Evolutionary conservation across 2,888 invertebrate genomes (phyloP), one percentile per base, ranked within the genome.

Genomic region (Diadegma fenestrale): DNA sequence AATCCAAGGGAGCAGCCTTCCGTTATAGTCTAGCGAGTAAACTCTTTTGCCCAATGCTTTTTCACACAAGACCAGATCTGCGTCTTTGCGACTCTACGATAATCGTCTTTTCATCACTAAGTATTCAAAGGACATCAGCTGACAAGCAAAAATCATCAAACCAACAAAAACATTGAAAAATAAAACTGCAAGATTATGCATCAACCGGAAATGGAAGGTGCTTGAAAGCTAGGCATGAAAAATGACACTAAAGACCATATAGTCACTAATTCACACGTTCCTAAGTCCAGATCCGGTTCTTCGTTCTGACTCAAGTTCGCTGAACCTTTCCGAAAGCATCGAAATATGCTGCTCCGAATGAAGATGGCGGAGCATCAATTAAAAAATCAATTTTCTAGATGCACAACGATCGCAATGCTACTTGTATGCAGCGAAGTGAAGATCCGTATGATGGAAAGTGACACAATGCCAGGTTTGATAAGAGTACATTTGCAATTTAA

Each of bases 61-160:
- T 54, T 17, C 75, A 37, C 58, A 58, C 5, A 58, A 26, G 26
- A 58, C 26, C 22, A 12, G 22, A 14, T 58, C 26, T 43, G 3
- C 63, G 22, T 48, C 41, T 51, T 26, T 43, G 33, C 22, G 58
- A 30, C 41, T 37, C 45, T 72, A 7, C 37, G 66, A 77, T 75
- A 80, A 84, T 80, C 80, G 30, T 73, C 72, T 58, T 54, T 68
- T 84, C 71, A 43, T 80, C 61, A 58, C 64, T 51, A 66, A 77
- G 68, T 33, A 58, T 64, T 17, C 37, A 64, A 37, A 64, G 37
- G 8, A 64, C 7, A 14, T 22, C 3, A 58, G 22, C 54, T 0
- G n/a, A 2, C 3, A 33, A 10, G 37, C n/a, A 37, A 3, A 33
- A n/a, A 33, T 63, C 2, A 37, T 4, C 12, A 37, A 19, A 37